Conservation (phyloP, 2,888 invertebrate species). For the Temnothorax ravouxi region DNA sequence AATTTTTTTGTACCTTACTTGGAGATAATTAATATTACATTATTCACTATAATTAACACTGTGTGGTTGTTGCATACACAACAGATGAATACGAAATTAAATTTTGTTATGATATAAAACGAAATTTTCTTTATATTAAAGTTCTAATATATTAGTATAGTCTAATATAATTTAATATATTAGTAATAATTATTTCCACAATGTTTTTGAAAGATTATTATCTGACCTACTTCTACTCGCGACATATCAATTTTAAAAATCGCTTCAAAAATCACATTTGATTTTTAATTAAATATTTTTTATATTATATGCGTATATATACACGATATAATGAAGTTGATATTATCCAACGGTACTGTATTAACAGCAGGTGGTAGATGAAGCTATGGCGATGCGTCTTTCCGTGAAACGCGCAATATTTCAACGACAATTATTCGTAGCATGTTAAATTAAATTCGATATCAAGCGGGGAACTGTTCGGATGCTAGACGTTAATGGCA, state of each 20-base stretch:
- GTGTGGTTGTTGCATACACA: neutral
- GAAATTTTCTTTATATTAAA: conserved; percentile 1
- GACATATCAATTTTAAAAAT: conserved; percentile 1
- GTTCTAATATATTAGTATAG: neutral
- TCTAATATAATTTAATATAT: too few relatives aligned
- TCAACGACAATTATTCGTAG: conserved; percentile 18
- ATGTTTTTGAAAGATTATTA: neutral
- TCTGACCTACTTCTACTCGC: neutral
- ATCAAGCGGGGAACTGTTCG: neutral
- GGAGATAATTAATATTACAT: conserved; percentile 4
- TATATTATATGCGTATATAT: neutral
- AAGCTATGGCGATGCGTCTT: conserved; percentile 40
- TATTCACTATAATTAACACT: neutral
- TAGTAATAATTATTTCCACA: neutral
- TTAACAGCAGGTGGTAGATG: conserved; percentile 14
- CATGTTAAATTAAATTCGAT: conserved; percentile 34
- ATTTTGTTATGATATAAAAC: neutral
- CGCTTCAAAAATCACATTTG: neutral
- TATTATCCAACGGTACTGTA: neutral
- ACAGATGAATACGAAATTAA: neutral
- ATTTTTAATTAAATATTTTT: neutral
- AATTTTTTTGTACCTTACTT: neutral
- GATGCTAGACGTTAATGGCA: conserved; percentile 34
- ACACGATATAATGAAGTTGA: neutral
- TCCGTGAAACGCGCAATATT: conserved; percentile 10